Conservation (phyloP, 2,113 vertebrate species). For the Gorsachius goisagi region DNA sequence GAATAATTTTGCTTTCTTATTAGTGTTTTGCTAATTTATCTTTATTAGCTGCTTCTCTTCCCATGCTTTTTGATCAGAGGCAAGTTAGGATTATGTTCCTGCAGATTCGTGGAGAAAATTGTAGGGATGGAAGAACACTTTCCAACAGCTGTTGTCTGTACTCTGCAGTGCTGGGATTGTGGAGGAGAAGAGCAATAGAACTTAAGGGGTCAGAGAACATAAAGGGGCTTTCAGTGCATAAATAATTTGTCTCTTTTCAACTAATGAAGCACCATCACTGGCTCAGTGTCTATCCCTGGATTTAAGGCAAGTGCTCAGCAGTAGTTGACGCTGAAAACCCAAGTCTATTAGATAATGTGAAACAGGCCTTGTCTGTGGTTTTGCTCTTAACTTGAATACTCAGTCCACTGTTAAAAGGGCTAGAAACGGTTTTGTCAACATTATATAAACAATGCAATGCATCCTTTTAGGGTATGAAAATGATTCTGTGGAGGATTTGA, state of each 20-base stretch:
- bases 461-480: constrained; percentile 87
- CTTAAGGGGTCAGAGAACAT: not conserved
- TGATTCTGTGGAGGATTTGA: constrained; percentile 91
- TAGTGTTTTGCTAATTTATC: not conserved
- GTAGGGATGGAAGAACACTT: not conserved
- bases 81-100: not conserved
- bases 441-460: not conserved
- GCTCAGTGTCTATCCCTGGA: not conserved
- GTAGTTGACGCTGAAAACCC: not conserved
- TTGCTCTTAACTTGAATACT: not conserved
- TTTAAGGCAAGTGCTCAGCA: not conserved
- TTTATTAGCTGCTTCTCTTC: not conserved
- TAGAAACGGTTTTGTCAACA: not conserved
- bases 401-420: not conserved
- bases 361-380: not conserved
- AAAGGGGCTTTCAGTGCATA: not conserved
- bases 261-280: not conserved
- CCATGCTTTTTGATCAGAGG: not conserved
- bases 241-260: not conserved
- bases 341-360: not conserved
- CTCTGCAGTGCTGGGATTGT: not conserved
- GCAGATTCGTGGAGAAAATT: not conserved
- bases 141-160: not conserved
- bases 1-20: not conserved
- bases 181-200: not conserved